Evolutionary conservation across 2,888 invertebrate species (phyloP), one percentile per base, ranked within the genome.

Genomic region (Orchesella flavescens): DNA sequence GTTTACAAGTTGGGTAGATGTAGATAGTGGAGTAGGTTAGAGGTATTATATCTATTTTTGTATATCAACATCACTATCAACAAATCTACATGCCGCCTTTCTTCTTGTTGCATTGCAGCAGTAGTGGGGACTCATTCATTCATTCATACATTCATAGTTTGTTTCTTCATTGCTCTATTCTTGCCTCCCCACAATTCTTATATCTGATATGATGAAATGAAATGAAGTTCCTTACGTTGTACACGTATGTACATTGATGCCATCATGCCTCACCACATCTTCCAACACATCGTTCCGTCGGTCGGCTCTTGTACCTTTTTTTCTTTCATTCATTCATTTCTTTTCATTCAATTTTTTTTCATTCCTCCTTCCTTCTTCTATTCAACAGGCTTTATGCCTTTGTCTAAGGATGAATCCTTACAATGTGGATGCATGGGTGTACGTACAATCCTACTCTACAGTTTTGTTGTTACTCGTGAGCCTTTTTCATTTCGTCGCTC

Each of bases 91-190:
- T 49, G 12, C n/a, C 12, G 49, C 12, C 49, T 49, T 12, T 15
- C 49, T 49, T 49, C 49, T n/a, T 10, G 7, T 4, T 34, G 7
- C 34, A 34, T 4, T 10, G n/a, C 12, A 49, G 12, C 12, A 10
- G 10, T n/a, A 49, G 57, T 24, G 59, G 57, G 78, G 75, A 76
- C 79, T 66, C 53, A n/a, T n/a, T n/a, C 79, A 71, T 80, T 75
- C 84, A 84, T 84, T 84, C 81, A 84, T 84, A 81, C 81, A 80
- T 77, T 78, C 63, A 59, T 71, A 55, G 23, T 81, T 75, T 68
- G 66, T 17, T 73, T 61, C 49, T 55, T 73, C 34, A 71, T 17
- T 61, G 17, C 43, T 61, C 46, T 24, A 46, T 57, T 55, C 78
- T 63, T 83, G 74, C 65, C 55, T 55, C 43, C 76, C 23, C 17